Evolutionary conservation across 2,797 vertebrate genomes (phyloP).

Genomic region (Mus caroli): DNA sequence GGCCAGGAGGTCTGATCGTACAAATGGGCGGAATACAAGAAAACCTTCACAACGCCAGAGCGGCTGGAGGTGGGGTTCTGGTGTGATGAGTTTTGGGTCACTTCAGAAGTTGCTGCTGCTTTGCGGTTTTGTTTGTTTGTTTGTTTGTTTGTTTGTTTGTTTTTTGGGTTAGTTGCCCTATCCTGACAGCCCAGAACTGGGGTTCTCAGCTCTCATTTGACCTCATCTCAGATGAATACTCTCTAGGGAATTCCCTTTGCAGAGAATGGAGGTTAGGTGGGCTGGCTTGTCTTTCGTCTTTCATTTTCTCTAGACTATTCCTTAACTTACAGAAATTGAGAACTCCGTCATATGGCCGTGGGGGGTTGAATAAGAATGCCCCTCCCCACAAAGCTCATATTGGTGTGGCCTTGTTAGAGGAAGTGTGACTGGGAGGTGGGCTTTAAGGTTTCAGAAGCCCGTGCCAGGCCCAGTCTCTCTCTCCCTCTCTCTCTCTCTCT

Average conservation of each 20-base stretch:
- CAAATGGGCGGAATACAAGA: not conserved
- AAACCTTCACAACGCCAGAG: not conserved
- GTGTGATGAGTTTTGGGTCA: accelerated
- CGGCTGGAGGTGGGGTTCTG: not conserved
- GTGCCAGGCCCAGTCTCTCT: not conserved
- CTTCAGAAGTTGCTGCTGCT: not conserved
- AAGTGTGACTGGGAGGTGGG: not conserved
- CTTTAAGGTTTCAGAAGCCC: not conserved
- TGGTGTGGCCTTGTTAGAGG: not conserved
- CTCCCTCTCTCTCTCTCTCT: not conserved
- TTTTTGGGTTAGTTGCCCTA: not conserved
- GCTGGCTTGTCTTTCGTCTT: not conserved
- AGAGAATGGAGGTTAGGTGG: not conserved
- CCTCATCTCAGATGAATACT: not conserved
- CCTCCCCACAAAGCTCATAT: not conserved
- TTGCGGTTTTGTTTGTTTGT: no score
- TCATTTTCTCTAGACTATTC: not conserved
- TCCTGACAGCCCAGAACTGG: not conserved
- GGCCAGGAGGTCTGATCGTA: not conserved
- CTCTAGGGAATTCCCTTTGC: not conserved
- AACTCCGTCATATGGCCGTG: not conserved
- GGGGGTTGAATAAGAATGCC: not conserved
- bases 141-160: no score
- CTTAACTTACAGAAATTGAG: not conserved
- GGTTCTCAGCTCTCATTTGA: not conserved